These are phyloP conservation scores for Suillia variegata DNA, from an alignment of 2,888 invertebrate genomes.

Conservation along the genomic window DNA sequence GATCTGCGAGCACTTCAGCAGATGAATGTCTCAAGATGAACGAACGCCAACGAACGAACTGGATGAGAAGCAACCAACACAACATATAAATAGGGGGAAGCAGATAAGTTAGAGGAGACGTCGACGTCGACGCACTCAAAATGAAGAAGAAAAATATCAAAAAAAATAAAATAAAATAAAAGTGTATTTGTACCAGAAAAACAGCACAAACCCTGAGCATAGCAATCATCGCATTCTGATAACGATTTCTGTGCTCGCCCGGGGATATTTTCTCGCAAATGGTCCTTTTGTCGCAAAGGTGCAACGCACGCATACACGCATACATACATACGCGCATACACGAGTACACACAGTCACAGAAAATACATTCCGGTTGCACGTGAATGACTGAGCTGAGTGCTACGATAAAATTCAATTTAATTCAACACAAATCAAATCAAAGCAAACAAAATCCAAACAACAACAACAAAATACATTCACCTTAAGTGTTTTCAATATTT, in stretches of 20 bases:
- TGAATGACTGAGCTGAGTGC: conserved; percentile 1
- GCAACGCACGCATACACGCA: too few species aligned
- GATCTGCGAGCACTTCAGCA: neutral
- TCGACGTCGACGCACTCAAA: too few species aligned
- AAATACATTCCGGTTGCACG: neutral
- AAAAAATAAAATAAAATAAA: too few species aligned
- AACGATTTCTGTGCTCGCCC: conserved; percentile 13
- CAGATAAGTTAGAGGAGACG: too few species aligned
- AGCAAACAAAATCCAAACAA: neutral
- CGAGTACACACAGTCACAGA: neutral
- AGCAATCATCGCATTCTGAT: conserved; percentile 20
- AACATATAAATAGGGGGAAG: too few species aligned
- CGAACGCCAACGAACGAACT: too few species aligned
- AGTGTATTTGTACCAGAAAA: neutral
- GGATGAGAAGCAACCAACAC: too few species aligned
- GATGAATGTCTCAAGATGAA: conserved; percentile 3
- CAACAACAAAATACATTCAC: neutral
- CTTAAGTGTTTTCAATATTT: neutral
- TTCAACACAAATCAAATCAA: neutral
- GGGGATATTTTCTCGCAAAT: neutral
- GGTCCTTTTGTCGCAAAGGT: neutral
- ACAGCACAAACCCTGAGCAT: neutral
- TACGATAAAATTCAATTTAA: neutral
- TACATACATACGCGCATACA: too few species aligned
- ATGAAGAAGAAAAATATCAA: too few species aligned